Percentiles rank a stretch among this genome's conserved stretches.
Evolutionary conservation across 2,113 vertebrate genomes (phyloP).

Genomic region (Leptocoma aspasia): DNA sequence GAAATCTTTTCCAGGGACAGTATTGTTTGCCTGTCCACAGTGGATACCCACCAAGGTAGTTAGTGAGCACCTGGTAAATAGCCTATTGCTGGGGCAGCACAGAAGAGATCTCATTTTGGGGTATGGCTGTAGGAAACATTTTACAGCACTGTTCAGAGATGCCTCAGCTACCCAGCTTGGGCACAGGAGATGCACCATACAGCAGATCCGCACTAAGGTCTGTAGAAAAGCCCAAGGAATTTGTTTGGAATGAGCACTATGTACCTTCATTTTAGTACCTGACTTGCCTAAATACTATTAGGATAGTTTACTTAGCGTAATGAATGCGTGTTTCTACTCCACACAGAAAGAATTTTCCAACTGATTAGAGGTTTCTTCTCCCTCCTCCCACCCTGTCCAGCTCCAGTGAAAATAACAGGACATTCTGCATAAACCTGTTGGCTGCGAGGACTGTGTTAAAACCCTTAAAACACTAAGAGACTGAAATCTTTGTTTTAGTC

Average conservation of each 20-base stretch:
- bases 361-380: not conserved
- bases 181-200: not conserved
- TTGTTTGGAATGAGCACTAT: not conserved
- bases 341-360: not conserved
- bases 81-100: not conserved
- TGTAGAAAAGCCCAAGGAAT: not conserved
- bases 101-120: not conserved
- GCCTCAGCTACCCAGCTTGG: not conserved
- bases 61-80: not conserved
- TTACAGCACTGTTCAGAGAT: not conserved
- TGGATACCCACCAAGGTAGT: not conserved
- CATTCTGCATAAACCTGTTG: not conserved
- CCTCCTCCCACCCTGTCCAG: not conserved
- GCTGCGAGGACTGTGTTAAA: not conserved
- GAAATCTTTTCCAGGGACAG: not conserved
- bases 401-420: not conserved
- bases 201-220: not conserved
- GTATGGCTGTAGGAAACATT: not conserved
- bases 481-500: not conserved
- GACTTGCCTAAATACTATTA: not conserved
- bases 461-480: not conserved
- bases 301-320: not conserved
- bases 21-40: not conserved
- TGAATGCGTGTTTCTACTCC: not conserved
- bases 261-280: not conserved